Percentiles rank a stretch among this genome's conserved stretches.
These are phyloP conservation scores for Myotis davidii DNA, from an alignment of 2,113 vertebrate species.

Conservation along the genomic window DNA sequence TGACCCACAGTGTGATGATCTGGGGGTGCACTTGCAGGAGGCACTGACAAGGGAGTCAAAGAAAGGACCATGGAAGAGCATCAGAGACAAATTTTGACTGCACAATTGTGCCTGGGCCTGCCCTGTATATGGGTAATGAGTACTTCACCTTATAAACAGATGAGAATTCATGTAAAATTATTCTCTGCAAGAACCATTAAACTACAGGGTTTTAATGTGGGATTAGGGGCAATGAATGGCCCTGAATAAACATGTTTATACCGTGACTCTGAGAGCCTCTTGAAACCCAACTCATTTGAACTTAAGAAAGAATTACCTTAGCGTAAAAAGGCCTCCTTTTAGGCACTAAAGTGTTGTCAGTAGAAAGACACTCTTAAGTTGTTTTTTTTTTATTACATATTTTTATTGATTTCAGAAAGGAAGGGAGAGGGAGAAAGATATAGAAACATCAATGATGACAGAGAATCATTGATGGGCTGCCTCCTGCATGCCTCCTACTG, in stretches of 20 bases:
- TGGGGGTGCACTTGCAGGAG: not conserved
- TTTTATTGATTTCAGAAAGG: too few species aligned
- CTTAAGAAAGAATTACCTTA: slow-evolving; percentile 78
- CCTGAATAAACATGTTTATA: slow-evolving; percentile 66
- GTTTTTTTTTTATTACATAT: too few species aligned
- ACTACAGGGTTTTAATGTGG: not conserved
- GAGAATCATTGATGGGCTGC: too few species aligned
- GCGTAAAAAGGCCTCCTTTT: slow-evolving; percentile 72
- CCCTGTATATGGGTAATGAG: not conserved
- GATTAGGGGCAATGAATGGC: slow-evolving; percentile 47
- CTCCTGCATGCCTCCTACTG: too few species aligned
- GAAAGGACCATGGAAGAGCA: not conserved
- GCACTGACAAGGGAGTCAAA: not conserved
- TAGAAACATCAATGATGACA: too few species aligned
- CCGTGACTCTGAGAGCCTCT: slow-evolving; percentile 75
- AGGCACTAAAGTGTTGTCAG: slow-evolving; percentile 66
- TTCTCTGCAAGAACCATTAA: slow-evolving; percentile 4
- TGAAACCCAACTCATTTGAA: slow-evolving; percentile 77
- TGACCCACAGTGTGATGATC: too few species aligned
- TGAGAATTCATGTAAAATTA: slow-evolving; percentile 19
- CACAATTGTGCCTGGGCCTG: not conserved
- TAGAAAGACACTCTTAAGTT: slow-evolving; percentile 71
- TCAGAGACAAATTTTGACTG: not conserved
- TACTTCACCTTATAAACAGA: not conserved
- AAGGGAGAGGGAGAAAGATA: too few species aligned